These are phyloP conservation scores for Nephotettix cincticeps DNA, from an alignment of 1,140 invertebrate species.

Conservation along the genomic window DNA sequence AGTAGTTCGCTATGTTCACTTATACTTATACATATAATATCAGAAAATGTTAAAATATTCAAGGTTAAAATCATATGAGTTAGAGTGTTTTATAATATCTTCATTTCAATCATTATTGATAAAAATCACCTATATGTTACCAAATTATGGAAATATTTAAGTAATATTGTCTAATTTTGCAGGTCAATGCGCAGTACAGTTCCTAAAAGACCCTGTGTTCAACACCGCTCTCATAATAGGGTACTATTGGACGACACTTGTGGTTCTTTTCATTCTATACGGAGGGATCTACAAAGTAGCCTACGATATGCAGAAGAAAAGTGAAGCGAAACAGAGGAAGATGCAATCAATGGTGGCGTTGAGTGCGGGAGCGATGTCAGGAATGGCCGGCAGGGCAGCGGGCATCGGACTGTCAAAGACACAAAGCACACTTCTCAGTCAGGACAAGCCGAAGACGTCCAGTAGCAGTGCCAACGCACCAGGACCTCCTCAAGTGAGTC, in stretches of 20 bases:
- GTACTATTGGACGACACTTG: constrained; percentile 96
- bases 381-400: constrained; percentile 83
- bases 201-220: constrained; percentile 96
- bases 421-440: constrained; percentile 66
- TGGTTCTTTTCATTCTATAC: constrained; percentile 93
- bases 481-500: constrained; percentile 28
- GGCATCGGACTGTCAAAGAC: constrained; percentile 80
- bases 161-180: neutral
- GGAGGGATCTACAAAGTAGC: constrained; percentile 98
- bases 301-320: constrained; percentile 97
- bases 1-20: no score
- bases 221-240: constrained; percentile 97
- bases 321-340: constrained; percentile 90
- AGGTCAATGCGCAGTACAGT: constrained; percentile 95
- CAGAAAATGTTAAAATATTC: no score
- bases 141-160: no score
- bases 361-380: constrained; percentile 82
- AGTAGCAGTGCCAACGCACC: constrained; percentile 27
- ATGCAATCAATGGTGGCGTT: constrained; percentile 92
- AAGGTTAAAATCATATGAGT: no score
- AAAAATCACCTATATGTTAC: no score
- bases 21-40: no score
- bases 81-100: no score
- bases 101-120: no score
- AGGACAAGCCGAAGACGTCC: constrained; percentile 62